Conservation (phyloP, 2,113 vertebrate species). For the Cygnus atratus region DNA sequence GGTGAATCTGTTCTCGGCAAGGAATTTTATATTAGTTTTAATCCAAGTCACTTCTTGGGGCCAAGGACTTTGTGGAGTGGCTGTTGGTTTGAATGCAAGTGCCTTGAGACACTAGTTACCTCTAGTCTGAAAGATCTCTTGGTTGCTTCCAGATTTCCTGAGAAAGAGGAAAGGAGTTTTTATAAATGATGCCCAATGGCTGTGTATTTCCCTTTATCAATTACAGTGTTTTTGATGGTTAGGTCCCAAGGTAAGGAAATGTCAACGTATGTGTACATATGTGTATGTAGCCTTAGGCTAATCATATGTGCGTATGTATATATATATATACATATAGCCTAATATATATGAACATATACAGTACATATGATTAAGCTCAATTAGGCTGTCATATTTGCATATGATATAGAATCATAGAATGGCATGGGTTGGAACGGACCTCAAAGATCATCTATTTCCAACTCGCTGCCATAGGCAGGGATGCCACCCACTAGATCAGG, state of each 20-base stretch:
- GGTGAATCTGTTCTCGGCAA: background rate
- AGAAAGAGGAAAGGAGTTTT: background rate
- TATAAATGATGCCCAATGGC: background rate
- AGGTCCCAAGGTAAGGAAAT: background rate
- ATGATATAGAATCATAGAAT: no score
- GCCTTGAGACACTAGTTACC: background rate
- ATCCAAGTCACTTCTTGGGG: background rate
- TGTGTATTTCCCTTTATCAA: background rate
- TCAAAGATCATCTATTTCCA: no score
- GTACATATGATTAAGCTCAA: background rate
- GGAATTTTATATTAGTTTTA: background rate
- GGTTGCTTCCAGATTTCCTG: background rate
- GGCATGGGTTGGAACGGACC: no score
- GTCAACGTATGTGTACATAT: background rate
- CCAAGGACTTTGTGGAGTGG: background rate
- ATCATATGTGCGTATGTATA: background rate
- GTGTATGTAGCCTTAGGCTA: background rate
- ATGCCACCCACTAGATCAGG: no score
- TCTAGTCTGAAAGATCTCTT: background rate
- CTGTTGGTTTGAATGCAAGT: background rate
- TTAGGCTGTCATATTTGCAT: background rate
- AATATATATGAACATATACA: background rate
- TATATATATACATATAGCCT: background rate
- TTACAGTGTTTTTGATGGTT: background rate
- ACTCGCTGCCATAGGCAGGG: no score